These are phyloP conservation scores for Microtus richardsoni DNA, from an alignment of 2,113 vertebrate genomes.

Conservation along the genomic window DNA sequence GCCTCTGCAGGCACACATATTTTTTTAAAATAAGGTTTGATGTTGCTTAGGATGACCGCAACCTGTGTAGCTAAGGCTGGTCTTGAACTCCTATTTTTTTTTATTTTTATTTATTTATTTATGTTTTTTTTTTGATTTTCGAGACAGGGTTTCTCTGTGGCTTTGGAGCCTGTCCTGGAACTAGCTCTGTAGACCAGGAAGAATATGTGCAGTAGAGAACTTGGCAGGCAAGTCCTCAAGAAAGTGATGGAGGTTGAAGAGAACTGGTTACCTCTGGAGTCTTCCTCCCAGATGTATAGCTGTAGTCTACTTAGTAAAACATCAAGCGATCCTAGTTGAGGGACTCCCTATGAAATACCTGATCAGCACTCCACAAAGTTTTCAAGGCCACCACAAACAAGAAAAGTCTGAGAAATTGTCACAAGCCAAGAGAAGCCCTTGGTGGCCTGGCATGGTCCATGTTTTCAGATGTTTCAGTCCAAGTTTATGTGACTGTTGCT, in stretches of 20 bases:
- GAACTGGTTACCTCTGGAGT: not conserved
- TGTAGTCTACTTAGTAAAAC: not conserved
- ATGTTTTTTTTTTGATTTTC: too few species aligned
- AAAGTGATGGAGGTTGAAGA: not conserved
- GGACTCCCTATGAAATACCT: not conserved
- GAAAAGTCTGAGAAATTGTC: not conserved
- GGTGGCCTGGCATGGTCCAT: not conserved
- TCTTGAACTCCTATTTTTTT: not conserved
- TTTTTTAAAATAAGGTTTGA: not conserved
- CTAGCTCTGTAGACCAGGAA: too few species aligned
- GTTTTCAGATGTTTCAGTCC: not conserved
- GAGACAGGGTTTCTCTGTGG: too few species aligned
- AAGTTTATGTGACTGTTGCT: not conserved
- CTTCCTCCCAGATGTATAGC: not conserved
- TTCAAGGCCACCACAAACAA: not conserved
- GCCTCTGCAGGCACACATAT: not conserved
- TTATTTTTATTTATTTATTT: too few species aligned
- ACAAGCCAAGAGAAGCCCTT: not conserved
- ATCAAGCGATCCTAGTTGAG: not conserved
- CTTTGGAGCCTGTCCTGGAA: too few species aligned
- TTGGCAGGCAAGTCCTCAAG: not conserved
- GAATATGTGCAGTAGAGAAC: not conserved
- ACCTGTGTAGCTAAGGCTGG: not conserved
- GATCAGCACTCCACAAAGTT: not conserved
- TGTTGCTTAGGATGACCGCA: not conserved